Base-by-base conservation (phyloP, 2,113 vertebrate species). In the Sclerurus mexicanus region DNA sequence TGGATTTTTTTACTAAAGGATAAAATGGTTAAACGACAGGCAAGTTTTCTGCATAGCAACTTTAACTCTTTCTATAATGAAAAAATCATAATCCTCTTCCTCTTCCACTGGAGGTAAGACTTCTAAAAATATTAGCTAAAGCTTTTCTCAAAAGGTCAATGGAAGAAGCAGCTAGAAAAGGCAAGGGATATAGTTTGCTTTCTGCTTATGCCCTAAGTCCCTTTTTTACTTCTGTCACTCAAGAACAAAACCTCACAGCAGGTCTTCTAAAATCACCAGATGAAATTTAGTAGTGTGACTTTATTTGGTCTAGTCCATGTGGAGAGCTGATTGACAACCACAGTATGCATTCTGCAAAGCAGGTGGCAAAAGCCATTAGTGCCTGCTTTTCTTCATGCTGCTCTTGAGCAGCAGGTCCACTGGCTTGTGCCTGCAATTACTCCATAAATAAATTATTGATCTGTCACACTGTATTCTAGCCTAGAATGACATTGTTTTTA, bases 291-390 rank as follows among this genome's bases (percentile, higher is more conserved):
- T 20, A 5, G 52, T 47, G 35, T 37, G 35, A 46, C 20, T 76
- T 85, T 42, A 21, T 46, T 7, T 35, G 49, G 40, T 4, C 30
- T 12, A 19, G 35, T 21, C 14, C 39, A 3, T 3, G 2, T 9
- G 33, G 27, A 52, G 49, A 68, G 33, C 33, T 30, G 49, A 75
- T 8, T 33, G 62, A 15, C 46, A 59, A 72, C 33, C 62, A 12
- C 62, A 28, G 67, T 1, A 5, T 0, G 1, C 1, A 0, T 25
- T 49, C 74, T 47, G 39, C 71, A 46, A 40, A 58, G 69, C 52
- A 37, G 25, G n/a, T 35, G 60, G 47, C 50, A 46, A 58, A 66
- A 75, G 39, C 56, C 69, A 13, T 66, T 55, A 87, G 28, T 28
- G 31, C 6, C 46, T 15, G 4, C 30, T 75, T 59, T 21, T 27